phyloP scores from a whole-genome alignment of 2,113 vertebrate species.

The Rhabdomys dilectus region DNA sequence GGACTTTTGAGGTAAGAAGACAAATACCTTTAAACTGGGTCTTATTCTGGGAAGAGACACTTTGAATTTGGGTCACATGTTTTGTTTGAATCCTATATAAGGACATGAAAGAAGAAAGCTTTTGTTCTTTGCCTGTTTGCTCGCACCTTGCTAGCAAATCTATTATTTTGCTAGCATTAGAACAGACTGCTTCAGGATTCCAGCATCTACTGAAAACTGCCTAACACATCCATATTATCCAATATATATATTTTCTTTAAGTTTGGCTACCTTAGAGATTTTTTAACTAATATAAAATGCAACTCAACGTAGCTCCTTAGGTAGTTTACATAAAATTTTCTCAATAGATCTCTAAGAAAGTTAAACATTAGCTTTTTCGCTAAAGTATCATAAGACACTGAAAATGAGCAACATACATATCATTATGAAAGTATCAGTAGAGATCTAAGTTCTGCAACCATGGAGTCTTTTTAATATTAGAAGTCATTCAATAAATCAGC shows the following conservation, averaged over 20 bases:
- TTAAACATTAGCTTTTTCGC: neutral
- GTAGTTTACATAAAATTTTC: neutral
- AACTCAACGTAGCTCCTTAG: neutral
- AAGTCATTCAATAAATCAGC: too few species aligned
- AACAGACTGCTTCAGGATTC: too few species aligned
- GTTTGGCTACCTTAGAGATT: neutral
- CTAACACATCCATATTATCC: too few species aligned
- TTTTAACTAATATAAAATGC: neutral
- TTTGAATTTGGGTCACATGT: neutral
- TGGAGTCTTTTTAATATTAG: too few species aligned
- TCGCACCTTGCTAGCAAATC: too few species aligned
- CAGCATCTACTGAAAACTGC: too few species aligned
- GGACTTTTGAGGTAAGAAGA: neutral
- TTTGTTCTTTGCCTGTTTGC: neutral
- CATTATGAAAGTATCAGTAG: too few species aligned
- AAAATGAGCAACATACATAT: neutral
- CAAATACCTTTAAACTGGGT: neutral
- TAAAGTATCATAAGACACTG: neutral
- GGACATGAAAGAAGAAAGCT: neutral
- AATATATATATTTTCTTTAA: too few species aligned
- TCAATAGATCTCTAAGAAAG: neutral
- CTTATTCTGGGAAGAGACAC: neutral
- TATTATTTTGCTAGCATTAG: too few species aligned
- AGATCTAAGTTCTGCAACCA: too few species aligned
- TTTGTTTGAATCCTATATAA: neutral